Conservation (phyloP, 2,113 vertebrate species). For the Nymphicus hollandicus region DNA sequence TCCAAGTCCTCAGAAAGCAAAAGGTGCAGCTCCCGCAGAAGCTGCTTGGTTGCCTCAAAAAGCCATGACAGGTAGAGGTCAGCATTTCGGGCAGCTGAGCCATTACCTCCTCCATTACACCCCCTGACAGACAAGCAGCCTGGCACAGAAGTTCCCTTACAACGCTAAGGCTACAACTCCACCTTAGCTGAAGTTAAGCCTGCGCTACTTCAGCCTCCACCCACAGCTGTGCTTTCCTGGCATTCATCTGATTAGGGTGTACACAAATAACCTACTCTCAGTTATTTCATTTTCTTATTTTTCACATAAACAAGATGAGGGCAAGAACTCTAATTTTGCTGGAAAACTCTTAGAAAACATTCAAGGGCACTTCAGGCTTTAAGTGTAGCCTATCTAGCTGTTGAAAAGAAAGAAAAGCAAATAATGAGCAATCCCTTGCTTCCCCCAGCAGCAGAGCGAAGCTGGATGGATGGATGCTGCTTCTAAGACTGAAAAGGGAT, state of each 20-base stretch:
- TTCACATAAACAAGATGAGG: not conserved
- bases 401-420: not conserved
- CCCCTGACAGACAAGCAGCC: not conserved
- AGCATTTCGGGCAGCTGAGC: not conserved
- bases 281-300: not conserved
- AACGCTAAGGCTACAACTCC: not conserved
- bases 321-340: not conserved
- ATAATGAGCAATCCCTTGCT: not conserved
- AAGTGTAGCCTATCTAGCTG: not conserved
- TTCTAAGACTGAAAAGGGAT: not conserved
- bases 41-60: not conserved
- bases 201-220: not conserved
- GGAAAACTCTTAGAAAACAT: not conserved
- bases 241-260: not conserved
- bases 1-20: rapidly evolving
- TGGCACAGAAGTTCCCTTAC: not conserved
- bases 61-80: not conserved
- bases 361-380: not conserved
- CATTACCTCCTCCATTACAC: not conserved
- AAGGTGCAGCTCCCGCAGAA: not conserved
- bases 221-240: not conserved
- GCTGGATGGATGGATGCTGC: not conserved
- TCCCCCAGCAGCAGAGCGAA: not conserved
- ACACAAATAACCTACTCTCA: not conserved
- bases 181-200: not conserved